A percentile compares a stretch with the other conserved stretches of the same genome.
Evolutionary conservation across 2,797 vertebrate genomes (phyloP).

Genomic region (Cuniculus paca): DNA sequence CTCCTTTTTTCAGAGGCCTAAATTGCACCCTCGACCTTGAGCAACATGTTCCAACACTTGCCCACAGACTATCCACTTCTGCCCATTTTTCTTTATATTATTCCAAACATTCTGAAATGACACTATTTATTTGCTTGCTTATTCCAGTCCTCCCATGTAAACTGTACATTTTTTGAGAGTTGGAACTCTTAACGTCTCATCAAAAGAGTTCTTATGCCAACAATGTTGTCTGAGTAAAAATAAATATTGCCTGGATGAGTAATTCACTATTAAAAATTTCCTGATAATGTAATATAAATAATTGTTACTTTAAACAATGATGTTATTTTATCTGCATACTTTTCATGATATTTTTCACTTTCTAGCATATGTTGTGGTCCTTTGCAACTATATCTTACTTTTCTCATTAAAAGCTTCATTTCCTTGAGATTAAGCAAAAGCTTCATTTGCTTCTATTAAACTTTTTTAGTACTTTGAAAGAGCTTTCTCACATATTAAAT

Average conservation of each 20-base stretch:
- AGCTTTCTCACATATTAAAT: not conserved
- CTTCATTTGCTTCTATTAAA: not conserved
- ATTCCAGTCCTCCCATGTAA: not conserved
- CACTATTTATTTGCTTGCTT: not conserved
- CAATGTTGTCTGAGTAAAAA: not conserved
- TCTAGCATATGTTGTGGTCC: not conserved
- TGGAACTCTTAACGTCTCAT: not conserved
- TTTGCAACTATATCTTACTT: not conserved
- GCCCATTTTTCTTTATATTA: not conserved
- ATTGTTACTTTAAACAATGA: not conserved
- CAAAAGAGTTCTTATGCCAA: not conserved
- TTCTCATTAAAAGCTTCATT: not conserved
- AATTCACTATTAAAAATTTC: not conserved
- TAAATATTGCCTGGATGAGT: not conserved
- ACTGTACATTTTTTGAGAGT: not conserved
- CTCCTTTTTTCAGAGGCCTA: not conserved
- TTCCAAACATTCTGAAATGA: constrained; percentile 36
- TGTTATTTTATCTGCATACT: not conserved
- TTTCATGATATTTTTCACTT: not conserved
- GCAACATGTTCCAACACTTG: not conserved
- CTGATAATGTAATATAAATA: not conserved
- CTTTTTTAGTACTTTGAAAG: not conserved
- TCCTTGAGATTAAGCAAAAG: not conserved
- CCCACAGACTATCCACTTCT: not conserved
- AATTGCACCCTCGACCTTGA: not conserved